Percentiles rank a stretch among this genome's conserved stretches.
Evolutionary conservation across 2,797 vertebrate species (phyloP).

Genomic region (Pitangus sulphuratus): DNA sequence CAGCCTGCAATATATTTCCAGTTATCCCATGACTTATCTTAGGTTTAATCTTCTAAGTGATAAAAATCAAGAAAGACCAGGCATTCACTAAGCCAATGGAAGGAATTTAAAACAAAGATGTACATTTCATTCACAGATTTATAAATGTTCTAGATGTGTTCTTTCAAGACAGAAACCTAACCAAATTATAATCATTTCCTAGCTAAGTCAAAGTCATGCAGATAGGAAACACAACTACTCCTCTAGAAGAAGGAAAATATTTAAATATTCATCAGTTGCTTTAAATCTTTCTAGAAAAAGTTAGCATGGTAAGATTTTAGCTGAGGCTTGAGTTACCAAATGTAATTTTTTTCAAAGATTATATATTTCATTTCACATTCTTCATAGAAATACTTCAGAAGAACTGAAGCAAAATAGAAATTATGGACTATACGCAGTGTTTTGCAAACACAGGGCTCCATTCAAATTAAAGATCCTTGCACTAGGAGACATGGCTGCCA

Average conservation of each 20-base stretch:
- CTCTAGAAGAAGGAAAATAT: not conserved
- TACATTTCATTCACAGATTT: not conserved
- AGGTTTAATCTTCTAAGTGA: not conserved
- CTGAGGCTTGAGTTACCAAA: not conserved
- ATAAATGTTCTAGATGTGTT: not conserved
- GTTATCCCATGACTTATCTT: not conserved
- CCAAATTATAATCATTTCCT: not conserved
- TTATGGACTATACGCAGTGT: not conserved
- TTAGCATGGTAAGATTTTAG: not conserved
- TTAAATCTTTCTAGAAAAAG: not conserved
- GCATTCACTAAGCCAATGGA: not conserved
- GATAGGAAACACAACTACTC: not conserved
- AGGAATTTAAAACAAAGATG: not conserved
- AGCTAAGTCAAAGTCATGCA: not conserved
- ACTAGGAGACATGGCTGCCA: not conserved
- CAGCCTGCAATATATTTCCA: not conserved
- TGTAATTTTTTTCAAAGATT: not conserved
- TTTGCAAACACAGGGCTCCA: not conserved
- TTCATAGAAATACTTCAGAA: not conserved
- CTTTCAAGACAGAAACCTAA: not conserved
- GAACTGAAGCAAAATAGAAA: not conserved
- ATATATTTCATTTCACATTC: not conserved
- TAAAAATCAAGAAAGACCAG: not conserved
- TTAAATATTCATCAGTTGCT: not conserved
- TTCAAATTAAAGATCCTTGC: not conserved